Evolutionary conservation across 2,113 vertebrate species (phyloP).

Genomic region (Amblyornis subalaris): DNA sequence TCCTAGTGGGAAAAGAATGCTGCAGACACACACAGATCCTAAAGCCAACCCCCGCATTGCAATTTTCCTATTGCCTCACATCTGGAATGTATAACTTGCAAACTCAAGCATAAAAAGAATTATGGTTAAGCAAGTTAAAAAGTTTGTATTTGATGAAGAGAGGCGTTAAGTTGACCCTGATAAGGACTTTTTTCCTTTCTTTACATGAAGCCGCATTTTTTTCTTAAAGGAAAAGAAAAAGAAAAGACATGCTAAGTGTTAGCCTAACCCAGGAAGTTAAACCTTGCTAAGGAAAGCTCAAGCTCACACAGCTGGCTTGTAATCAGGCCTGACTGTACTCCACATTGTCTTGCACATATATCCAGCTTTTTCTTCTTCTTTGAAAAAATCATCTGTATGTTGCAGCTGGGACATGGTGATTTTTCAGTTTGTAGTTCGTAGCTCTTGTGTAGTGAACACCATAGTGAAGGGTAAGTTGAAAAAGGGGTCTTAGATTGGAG

Average conservation of each 20-base stretch:
- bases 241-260: not conserved
- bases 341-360: not conserved
- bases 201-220: not conserved
- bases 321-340: not conserved
- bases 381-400: not conserved
- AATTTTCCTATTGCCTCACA: slow-evolving; percentile 49
- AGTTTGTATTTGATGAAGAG: slow-evolving; percentile 32
- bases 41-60: not conserved
- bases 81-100: slow-evolving; percentile 56
- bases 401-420: not conserved
- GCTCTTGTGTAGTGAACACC: not conserved
- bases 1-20: slow-evolving; percentile 43
- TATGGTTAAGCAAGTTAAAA: slow-evolving; percentile 33
- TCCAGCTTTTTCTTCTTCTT: not conserved
- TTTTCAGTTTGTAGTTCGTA: not conserved
- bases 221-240: not conserved
- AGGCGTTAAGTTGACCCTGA: slow-evolving; percentile 12
- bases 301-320: not conserved
- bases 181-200: not conserved
- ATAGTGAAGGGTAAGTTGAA: not conserved
- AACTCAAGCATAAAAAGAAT: slow-evolving; percentile 43
- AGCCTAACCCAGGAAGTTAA: not conserved
- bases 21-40: not conserved
- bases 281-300: not conserved
- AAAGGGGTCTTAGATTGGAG: not conserved